Evolutionary conservation across 2,113 vertebrate genomes (phyloP).

Genomic region (Colossoma macropomum): DNA sequence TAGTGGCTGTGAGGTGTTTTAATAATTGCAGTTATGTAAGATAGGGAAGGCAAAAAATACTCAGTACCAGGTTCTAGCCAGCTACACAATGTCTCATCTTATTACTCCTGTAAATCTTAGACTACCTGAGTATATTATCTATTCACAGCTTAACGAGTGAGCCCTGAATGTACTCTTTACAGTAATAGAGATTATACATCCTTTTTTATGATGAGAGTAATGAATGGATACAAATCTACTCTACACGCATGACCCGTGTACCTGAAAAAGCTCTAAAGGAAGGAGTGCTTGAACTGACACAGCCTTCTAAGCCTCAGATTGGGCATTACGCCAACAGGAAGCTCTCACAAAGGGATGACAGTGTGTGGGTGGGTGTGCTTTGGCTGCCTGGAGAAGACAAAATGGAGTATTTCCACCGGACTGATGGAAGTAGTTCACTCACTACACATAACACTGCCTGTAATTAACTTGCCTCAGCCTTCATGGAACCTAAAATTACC

Average conservation of each 20-base stretch:
- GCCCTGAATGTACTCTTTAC: neutral
- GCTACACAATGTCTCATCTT: neutral
- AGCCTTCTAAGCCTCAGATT: slow-evolving; percentile 35
- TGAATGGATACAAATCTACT: slow-evolving; percentile 5
- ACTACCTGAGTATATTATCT: neutral
- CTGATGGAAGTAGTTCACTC: slow-evolving; percentile 39
- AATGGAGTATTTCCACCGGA: slow-evolving; percentile 53
- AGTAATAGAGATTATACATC: neutral
- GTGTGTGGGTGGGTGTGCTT: slow-evolving; percentile 47
- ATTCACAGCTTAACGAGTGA: slow-evolving; percentile 4
- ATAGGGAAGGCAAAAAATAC: neutral
- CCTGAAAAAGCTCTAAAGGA: slow-evolving; percentile 8
- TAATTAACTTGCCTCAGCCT: slow-evolving; percentile 21
- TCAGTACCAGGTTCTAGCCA: neutral
- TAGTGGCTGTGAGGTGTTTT: neutral
- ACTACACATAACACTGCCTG: neutral
- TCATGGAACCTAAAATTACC: neutral
- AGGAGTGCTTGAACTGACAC: slow-evolving; percentile 42
- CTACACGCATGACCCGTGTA: slow-evolving; percentile 15
- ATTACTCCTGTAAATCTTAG: neutral
- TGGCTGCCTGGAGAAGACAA: slow-evolving; percentile 45
- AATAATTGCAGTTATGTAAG: neutral
- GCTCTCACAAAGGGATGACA: slow-evolving; percentile 50
- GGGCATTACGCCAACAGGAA: slow-evolving; percentile 51
- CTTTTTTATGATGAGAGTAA: slow-evolving; percentile 10